A percentile compares a stretch with the other conserved stretches of the same genome.
phyloP scores from a whole-genome alignment of 2,113 vertebrate species.

The Heloderma charlesbogerti region DNA sequence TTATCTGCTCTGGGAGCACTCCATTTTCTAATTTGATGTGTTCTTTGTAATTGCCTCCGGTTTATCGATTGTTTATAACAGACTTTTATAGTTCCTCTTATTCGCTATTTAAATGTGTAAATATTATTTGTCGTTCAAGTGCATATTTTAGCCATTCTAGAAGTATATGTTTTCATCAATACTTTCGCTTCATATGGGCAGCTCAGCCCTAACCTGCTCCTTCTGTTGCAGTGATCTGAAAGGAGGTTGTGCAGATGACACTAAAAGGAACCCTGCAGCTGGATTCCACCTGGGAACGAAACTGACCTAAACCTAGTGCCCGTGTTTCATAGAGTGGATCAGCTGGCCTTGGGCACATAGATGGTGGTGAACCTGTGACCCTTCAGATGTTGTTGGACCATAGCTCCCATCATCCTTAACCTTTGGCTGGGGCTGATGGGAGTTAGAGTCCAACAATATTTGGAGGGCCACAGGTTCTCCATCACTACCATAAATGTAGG shows the following conservation, averaged over 20 bases:
- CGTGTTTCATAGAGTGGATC: neutral
- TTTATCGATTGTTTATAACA: conserved; percentile 23
- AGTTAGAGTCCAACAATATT: neutral
- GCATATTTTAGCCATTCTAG: neutral
- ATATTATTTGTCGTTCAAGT: neutral
- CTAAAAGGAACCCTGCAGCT: neutral
- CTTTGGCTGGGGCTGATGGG: neutral
- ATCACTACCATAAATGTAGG: neutral
- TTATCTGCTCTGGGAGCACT: neutral
- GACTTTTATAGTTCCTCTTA: conserved; percentile 5
- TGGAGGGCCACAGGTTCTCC: neutral
- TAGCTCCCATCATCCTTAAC: neutral
- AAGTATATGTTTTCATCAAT: neutral
- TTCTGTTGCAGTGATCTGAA: neutral
- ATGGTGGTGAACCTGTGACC: neutral
- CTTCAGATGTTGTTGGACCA: neutral
- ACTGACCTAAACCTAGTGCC: neutral
- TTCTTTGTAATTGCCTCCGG: conserved; percentile 15
- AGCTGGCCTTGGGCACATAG: neutral
- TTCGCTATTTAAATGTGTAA: conserved; percentile 14
- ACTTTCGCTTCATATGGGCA: neutral
- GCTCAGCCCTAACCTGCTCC: neutral
- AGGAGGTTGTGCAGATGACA: too few relatives aligned
- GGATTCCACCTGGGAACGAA: too few relatives aligned
- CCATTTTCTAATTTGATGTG: conserved; percentile 4